Evolutionary conservation across 2,888 invertebrate species (phyloP), one percentile per base, ranked within the genome.

Genomic region (Synergus umbraculus): DNA sequence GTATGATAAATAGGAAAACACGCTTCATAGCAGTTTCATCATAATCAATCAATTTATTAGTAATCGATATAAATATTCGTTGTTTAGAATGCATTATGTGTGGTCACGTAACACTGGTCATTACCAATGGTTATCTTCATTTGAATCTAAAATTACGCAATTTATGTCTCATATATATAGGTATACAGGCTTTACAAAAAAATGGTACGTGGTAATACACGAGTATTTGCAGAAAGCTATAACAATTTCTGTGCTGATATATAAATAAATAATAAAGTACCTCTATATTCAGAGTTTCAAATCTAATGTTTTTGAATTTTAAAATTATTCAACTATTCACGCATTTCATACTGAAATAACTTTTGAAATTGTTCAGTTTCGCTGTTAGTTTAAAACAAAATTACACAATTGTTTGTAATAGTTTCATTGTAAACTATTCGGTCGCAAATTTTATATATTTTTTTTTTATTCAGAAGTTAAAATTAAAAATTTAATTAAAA

Each of bases 1-100:
- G 12, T 49, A 49, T 69, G 22, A 8, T 46, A 46, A 69, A 69
- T 2, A 46, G 15, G 7, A 46, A 22, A 13, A 67, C 49, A 29
- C 13, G 15, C 15, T 9, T 46, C 49, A 44, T 22, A 12, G 13
- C 67, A 29, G 29, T 29, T 67, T 67, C 44, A 22, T 67, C 46
- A 29, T 69, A 29, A 29, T 29, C 29, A 46, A 69, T 54, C 69
- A 69, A 69, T 69, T 69, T 49, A 69, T n/a, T 13, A 69, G 46
- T 9, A n/a, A 37, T 29, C 69, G 15, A 49, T 69, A 69, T 9
- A 22, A 18, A 67, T 15, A 13, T 67, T 67, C 29, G 13, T 29
- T 46, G 1, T 22, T 22, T 22, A 22, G 18, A 46, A 54, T 49
- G 49, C 29, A 69, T 49, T 49, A 69, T 29, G 8, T 12, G 9